Evolutionary conservation across 1,140 invertebrate species (phyloP), one percentile per base, ranked within the genome.

Genomic region (Laupala kohalensis): DNA sequence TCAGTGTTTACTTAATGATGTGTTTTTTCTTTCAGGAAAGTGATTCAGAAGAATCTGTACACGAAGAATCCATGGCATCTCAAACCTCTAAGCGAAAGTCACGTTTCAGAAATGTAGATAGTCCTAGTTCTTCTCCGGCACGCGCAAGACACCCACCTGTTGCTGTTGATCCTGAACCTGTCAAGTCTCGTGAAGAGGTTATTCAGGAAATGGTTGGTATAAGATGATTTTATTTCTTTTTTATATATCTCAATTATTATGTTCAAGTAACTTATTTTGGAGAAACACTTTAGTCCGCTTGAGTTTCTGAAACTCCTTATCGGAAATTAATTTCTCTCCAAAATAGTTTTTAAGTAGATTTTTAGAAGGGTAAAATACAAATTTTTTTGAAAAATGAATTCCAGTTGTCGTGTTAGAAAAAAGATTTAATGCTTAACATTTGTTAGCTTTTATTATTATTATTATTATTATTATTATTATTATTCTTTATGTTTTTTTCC

Each of bases 31-130:
- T 72, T 28, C 71, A 85, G 82, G 84, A 87, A 73, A 84, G 83
- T 65, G 84, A 86, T 74, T 83, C 82, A 6, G 84, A 86, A 53
- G 83, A 85, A 76, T 79, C 80, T 0, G 83, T 0, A 12, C 69
- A 19, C 63, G 69, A 24, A n/a, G 69, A 28, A 62, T 62, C 23
- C 15, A 28, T 29, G 24, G 28, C 37, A n/a, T 53, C 71, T n/a
- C 71, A 67, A 24, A 23, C 63, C 15, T 72, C 71, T 62, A 37
- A 29, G 15, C 25, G 82, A 69, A 81, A 79, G 75, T 83, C 81
- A 15, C 77, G 82, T 29, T 84, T 84, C 75, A 75, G 79, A 68
- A 79, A 83, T 71, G 80, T 79, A 13, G 77, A 77, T 71, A 82
- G 79, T 6, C 78, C 81, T 5, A 78, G 26, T 24, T 62, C 53